phyloP scores from a whole-genome alignment of 2,113 vertebrate genomes.

The Gobio gobio region DNA sequence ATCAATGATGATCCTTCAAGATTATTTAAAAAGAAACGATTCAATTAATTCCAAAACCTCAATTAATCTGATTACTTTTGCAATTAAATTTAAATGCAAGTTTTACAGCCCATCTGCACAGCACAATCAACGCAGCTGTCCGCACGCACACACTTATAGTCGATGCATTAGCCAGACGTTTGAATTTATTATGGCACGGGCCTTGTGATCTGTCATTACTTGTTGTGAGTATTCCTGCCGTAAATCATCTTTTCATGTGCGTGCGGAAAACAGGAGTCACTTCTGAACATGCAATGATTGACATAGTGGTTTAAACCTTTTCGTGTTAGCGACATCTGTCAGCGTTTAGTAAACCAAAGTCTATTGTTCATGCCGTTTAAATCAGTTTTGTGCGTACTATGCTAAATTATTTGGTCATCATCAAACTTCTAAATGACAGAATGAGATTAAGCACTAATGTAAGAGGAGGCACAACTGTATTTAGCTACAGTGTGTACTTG shows the following conservation, averaged over 20 bases:
- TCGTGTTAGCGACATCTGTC: not conserved
- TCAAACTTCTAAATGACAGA: not conserved
- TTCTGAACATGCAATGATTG: not conserved
- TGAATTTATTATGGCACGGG: not conserved
- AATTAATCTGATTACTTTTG: slow-evolving; percentile 16
- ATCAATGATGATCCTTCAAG: slow-evolving; percentile 10
- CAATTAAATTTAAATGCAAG: slow-evolving; percentile 25
- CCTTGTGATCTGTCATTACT: not conserved
- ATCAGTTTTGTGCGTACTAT: not conserved
- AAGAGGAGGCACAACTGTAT: not conserved
- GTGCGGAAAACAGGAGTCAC: not conserved
- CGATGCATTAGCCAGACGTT: not conserved
- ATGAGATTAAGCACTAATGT: not conserved
- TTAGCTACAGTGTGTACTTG: slow-evolving; percentile 23
- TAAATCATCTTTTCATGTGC: not conserved
- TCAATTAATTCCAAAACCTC: not conserved
- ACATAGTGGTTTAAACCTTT: not conserved
- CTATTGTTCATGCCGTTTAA: not conserved
- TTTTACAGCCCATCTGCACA: slow-evolving; percentile 29
- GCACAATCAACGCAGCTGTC: not conserved
- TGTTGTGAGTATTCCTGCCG: not conserved
- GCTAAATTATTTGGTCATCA: not conserved
- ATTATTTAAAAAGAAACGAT: slow-evolving; percentile 11
- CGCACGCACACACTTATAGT: not conserved
- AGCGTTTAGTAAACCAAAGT: not conserved